Conservation (phyloP, 37 sponge, comb jelly and placozoan species). For the Crambe crambe region DNA sequence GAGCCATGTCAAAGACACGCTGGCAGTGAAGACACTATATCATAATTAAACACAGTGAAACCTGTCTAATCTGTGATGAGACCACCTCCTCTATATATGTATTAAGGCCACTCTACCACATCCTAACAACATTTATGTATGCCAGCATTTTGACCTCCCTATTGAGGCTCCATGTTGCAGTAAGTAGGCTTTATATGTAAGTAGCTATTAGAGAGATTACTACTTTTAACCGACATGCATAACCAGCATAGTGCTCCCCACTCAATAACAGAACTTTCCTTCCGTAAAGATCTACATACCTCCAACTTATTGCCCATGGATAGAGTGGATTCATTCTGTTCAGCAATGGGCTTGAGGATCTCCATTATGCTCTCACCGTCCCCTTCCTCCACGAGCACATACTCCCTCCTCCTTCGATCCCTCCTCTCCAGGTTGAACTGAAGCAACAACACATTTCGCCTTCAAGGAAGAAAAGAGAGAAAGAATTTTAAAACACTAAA, state of each 20-base stretch:
- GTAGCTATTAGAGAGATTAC: too few relatives aligned
- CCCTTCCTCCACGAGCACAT: conserved; percentile 35
- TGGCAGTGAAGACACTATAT: conserved; percentile 42
- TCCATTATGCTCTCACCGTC: conserved; percentile 12
- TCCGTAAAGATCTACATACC: conserved; percentile 6
- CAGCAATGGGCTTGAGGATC: conserved; percentile 22
- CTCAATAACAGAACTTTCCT: too few relatives aligned
- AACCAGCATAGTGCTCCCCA: too few relatives aligned
- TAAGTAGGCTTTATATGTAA: too few relatives aligned
- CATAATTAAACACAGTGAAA: neutral
- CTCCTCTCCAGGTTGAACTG: conserved; percentile 55
- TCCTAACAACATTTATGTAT: neutral
- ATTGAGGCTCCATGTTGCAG: too few relatives aligned
- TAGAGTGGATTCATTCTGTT: conserved; percentile 26
- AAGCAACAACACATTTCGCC: conserved; percentile 31
- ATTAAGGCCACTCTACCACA: neutral
- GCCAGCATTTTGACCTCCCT: neutral
- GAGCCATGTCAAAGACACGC: conserved; percentile 37
- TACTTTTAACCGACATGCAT: too few relatives aligned
- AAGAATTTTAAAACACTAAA: neutral
- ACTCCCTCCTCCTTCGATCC: conserved; percentile 64
- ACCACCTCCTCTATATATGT: neutral
- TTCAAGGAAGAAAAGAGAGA: neutral
- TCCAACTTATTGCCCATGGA: conserved; percentile 24
- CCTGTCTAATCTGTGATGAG: neutral